phyloP scores from a whole-genome alignment of 2,797 vertebrate species.

The Phoeniculus purpureus region DNA sequence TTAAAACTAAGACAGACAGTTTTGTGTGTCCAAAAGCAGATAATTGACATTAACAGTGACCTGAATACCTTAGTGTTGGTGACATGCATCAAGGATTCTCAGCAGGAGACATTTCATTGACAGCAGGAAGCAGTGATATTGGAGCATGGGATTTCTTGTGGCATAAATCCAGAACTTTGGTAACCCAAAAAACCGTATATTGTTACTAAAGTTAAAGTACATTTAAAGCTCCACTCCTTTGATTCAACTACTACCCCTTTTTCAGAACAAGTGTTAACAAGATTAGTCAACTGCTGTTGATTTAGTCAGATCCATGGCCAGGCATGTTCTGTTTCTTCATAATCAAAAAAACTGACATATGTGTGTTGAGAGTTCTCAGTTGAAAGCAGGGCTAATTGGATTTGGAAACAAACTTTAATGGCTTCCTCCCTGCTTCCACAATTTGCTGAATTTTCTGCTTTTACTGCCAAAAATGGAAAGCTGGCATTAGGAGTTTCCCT shows the following conservation, averaged over 20 bases:
- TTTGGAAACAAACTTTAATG: slow-evolving; percentile 5
- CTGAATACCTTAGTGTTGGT: not conserved
- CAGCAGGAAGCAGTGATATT: not conserved
- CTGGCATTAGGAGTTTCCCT: not conserved
- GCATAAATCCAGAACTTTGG: not conserved
- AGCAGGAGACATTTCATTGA: not conserved
- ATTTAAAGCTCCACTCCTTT: not conserved
- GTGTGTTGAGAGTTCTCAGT: not conserved
- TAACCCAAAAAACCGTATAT: not conserved
- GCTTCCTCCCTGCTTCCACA: not conserved
- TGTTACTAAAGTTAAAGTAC: not conserved
- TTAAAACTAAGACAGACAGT: not conserved
- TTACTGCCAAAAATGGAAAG: not conserved
- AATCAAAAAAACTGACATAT: not conserved
- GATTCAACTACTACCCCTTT: not conserved
- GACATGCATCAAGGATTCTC: not conserved
- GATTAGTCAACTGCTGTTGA: not conserved
- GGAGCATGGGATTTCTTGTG: not conserved
- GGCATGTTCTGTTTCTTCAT: not conserved
- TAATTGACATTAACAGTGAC: not conserved
- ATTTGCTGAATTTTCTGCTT: not conserved
- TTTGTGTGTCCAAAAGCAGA: not conserved
- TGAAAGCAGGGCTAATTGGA: slow-evolving; percentile 7
- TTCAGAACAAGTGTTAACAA: not conserved
- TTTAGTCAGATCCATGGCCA: not conserved